Evolutionary conservation across 2,888 invertebrate species (phyloP), one percentile per base, ranked within the genome.

Genomic region (Drosophila dives): DNA sequence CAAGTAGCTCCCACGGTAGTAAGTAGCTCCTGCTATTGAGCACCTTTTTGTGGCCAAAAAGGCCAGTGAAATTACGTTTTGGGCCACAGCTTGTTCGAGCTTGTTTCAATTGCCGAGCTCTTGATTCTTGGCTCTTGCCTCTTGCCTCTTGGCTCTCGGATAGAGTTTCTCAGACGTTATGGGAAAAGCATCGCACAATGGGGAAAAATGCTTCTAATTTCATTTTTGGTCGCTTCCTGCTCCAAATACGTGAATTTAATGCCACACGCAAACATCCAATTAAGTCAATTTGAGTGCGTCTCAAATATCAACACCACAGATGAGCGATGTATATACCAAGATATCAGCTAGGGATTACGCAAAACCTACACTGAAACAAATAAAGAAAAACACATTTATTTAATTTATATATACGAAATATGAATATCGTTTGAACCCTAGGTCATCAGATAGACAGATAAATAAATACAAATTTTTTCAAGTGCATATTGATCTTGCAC

Each of bases 1-100:
- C 64, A 73, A 77, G 77, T 77, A 80, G 89, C 90, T 87, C 87
- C 87, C 87, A 87, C 87, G 87, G 87, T 87, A 86, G 89, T 61
- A 63, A 80, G 69, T 56, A 71, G 64, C 86, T 86, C 86, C 86
- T 83, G 77, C 66, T 59, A 73, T 73, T 63, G 74, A 81, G 85
- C 80, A 61, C 72, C 77, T 75, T 78, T 75, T 75, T 83, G 81
- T 80, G 83, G 81, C 72, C 64, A 51, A 67, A 82, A 86, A 86
- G 82, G 87, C 87, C 83, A 88, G 81, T 73, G 83, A 89, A 89
- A 89, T 85, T 89, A 89, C 78, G 75, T 72, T 51, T 49, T 65
- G 53, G 77, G 65, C 51, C 79, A 58, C 60, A 75, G 59, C 56
- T 56, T 55, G 60, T 60, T 51, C 63, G 26, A 53, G 50, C 48